Evolutionary conservation across 2,113 vertebrate genomes (phyloP).

Genomic region (Muscicapa adusta): DNA sequence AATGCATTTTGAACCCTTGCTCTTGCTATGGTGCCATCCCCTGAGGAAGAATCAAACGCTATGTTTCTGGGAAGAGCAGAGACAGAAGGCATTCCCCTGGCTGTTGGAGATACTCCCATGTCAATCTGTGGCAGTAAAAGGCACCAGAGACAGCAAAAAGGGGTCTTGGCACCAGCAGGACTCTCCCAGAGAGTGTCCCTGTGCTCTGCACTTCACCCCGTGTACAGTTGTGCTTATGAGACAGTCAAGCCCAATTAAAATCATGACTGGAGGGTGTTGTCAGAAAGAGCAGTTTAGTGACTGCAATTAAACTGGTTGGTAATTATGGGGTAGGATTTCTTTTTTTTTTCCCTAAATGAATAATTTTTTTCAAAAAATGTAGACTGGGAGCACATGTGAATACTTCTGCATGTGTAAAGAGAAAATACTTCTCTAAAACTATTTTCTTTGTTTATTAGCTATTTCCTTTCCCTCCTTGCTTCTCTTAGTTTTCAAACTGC

Average conservation of each 20-base stretch:
- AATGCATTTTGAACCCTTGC: background rate
- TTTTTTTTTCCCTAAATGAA: background rate
- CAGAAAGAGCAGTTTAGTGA: background rate
- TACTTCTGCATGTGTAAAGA: background rate
- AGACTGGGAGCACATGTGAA: background rate
- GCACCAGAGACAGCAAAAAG: background rate
- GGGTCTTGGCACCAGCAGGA: background rate
- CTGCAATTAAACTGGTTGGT: constrained; percentile 10
- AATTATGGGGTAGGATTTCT: background rate
- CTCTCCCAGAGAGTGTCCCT: background rate
- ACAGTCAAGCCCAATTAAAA: constrained; percentile 20
- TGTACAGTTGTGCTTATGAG: fast-evolving
- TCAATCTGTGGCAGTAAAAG: background rate
- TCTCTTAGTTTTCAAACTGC: background rate
- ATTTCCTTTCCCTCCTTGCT: background rate
- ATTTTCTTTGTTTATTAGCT: background rate
- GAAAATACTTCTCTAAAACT: background rate
- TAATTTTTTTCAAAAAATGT: background rate
- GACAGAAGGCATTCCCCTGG: background rate
- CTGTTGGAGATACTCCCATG: background rate
- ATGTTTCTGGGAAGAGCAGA: background rate
- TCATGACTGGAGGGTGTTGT: background rate
- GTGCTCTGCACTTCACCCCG: background rate
- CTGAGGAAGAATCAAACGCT: background rate
- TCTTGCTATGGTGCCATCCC: background rate